phyloP scores from a whole-genome alignment of 1,140 invertebrate genomes.

The Drosophila sturtevanti region DNA sequence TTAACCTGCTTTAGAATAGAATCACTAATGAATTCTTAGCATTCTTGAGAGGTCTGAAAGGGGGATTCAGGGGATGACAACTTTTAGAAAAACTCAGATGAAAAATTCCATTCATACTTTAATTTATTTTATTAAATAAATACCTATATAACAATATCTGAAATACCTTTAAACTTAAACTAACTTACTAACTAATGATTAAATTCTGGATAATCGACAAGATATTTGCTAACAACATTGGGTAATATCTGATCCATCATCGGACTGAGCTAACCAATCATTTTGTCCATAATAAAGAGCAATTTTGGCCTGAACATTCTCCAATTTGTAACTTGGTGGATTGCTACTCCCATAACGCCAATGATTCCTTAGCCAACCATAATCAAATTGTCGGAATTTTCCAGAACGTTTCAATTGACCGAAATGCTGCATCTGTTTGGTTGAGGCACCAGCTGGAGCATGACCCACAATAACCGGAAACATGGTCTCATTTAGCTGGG shows the following conservation, averaged over 20 bases:
- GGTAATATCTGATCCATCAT: conserved; percentile 82
- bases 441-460: conserved; percentile 90
- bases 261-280: conserved; percentile 85
- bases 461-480: conserved; percentile 89
- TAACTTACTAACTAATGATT: conserved; percentile 84
- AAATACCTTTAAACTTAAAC: conserved; percentile 5
- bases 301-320: conserved; percentile 85
- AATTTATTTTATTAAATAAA: conserved; percentile 27
- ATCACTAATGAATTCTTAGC: too few species aligned
- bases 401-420: conserved; percentile 85
- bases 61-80: too few species aligned
- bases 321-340: conserved; percentile 86
- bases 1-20: too few species aligned
- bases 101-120: not conserved
- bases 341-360: conserved; percentile 82
- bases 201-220: conserved; percentile 82
- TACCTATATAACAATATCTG: conserved; percentile 23
- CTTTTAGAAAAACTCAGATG: too few species aligned
- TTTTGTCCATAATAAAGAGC: conserved; percentile 86
- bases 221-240: conserved; percentile 82
- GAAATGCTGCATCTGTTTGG: conserved; percentile 89
- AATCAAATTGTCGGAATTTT: conserved; percentile 83
- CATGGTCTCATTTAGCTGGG: conserved; percentile 86
- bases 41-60: too few species aligned
- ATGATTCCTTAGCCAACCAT: conserved; percentile 82